phyloP scores from a whole-genome alignment of 1,140 invertebrate species.

The Zaprionus capensis region DNA sequence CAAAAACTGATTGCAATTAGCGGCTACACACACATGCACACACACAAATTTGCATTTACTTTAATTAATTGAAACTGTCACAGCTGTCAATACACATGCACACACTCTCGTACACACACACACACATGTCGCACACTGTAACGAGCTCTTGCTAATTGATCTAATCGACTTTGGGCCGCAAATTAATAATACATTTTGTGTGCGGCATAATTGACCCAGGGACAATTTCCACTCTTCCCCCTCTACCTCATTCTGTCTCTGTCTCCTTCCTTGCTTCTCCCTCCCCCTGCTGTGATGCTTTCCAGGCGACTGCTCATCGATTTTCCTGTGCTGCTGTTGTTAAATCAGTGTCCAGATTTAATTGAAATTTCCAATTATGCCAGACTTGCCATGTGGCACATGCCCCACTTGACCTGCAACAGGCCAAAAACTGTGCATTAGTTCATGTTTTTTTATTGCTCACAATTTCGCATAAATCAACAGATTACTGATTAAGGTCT shows the following conservation, averaged over 20 bases:
- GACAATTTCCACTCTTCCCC: not conserved
- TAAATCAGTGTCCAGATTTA: not conserved
- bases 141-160: constrained; percentile 54
- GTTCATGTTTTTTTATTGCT: not conserved
- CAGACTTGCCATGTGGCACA: not conserved
- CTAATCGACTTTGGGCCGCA: constrained; percentile 69
- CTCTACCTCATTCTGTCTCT: not conserved
- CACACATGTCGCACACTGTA: constrained; percentile 3
- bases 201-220: constrained; percentile 59
- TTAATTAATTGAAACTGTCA: constrained; percentile 73
- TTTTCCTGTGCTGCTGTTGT: constrained; percentile 1
- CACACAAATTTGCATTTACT: constrained; percentile 48
- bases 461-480: not conserved
- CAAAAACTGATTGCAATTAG: constrained; percentile 57
- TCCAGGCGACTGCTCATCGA: constrained; percentile 10
- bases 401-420: not conserved
- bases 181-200: constrained; percentile 75
- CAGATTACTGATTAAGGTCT: constrained; percentile 1
- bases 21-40: constrained; percentile 17
- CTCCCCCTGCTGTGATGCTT: not conserved
- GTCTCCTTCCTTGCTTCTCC: not conserved
- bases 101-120: not conserved
- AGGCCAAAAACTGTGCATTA: not conserved
- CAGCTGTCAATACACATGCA: constrained; percentile 61
- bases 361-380: constrained; percentile 10